A percentile compares a stretch with the other conserved stretches of the same genome.
These are phyloP conservation scores for Drosophila serrata DNA, from an alignment of 1,140 invertebrate species.

Conservation along the genomic window DNA sequence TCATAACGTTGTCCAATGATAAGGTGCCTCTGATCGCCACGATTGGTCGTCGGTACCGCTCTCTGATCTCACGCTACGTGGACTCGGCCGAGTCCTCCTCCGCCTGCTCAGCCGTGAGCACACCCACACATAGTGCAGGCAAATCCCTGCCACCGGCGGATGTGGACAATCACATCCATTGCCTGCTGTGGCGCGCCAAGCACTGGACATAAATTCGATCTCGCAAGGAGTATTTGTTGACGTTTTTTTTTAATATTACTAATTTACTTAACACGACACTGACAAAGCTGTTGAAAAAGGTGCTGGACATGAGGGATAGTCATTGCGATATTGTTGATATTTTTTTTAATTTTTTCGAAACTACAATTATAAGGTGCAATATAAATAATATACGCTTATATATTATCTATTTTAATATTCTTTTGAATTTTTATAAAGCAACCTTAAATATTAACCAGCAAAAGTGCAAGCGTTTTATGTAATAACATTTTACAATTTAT, in stretches of 20 bases:
- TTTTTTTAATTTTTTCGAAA: not conserved
- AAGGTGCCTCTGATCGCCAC: slow-evolving; percentile 89
- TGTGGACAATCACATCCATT: slow-evolving; percentile 88
- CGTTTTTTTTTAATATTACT: not conserved
- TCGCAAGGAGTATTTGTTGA: slow-evolving; percentile 46
- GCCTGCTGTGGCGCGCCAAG: slow-evolving; percentile 90
- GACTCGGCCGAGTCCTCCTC: slow-evolving; percentile 84
- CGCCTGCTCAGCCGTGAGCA: slow-evolving; percentile 45
- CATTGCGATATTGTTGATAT: not conserved
- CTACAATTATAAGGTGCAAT: slow-evolving; percentile 2
- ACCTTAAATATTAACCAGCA: not conserved
- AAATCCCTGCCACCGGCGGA: slow-evolving; percentile 73
- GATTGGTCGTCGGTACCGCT: slow-evolving; percentile 93
- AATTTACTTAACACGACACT: not conserved
- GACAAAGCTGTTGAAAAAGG: slow-evolving; percentile 29
- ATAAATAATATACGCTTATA: not conserved
- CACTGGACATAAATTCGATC: slow-evolving; percentile 87
- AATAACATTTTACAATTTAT: not conserved
- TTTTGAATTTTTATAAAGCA: not conserved
- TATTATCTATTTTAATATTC: not conserved
- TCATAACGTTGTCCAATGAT: slow-evolving; percentile 78
- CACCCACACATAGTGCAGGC: slow-evolving; percentile 68
- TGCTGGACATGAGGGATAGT: slow-evolving; percentile 15
- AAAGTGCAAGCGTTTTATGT: not conserved
- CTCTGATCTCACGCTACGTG: slow-evolving; percentile 90